Evolutionary conservation across 2,888 invertebrate species (phyloP).

Genomic region (Cheilosia vernalis): DNA sequence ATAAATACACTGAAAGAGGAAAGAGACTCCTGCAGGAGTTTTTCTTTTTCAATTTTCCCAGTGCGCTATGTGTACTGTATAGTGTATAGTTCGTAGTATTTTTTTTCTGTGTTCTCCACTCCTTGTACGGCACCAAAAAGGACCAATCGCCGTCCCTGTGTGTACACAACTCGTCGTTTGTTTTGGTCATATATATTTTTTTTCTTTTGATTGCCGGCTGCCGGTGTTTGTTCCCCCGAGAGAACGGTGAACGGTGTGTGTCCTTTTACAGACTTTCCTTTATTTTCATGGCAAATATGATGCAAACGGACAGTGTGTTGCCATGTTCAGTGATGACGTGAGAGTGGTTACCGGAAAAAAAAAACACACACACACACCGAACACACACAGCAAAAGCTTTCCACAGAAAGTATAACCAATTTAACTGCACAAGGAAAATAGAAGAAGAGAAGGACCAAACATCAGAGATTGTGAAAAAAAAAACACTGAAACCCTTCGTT

Average conservation of each 20-base stretch:
- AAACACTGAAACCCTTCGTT: constrained; percentile 48
- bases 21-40: constrained; percentile 59
- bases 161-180: constrained; percentile 18
- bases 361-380: no score
- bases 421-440: constrained; percentile 31
- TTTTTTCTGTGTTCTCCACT: constrained; percentile 14
- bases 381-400: background rate
- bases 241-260: constrained; percentile 17
- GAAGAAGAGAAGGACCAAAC: background rate
- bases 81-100: constrained; percentile 11
- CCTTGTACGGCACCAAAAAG: constrained; percentile 51
- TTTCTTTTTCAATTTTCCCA: constrained; percentile 52
- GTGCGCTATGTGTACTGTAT: background rate
- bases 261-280: constrained; percentile 40
- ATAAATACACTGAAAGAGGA: constrained; percentile 53
- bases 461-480: constrained; percentile 32
- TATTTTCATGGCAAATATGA: constrained; percentile 32
- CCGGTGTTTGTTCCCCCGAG: constrained; percentile 21
- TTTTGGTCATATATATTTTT: constrained; percentile 17
- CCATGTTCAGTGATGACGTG: constrained; percentile 24
- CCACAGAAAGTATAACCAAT: constrained; percentile 44
- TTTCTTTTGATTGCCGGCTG: constrained; percentile 22
- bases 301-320: constrained; percentile 42
- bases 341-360: constrained; percentile 7
- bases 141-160: constrained; percentile 45